A percentile compares a stretch with the other conserved stretches of the same genome.
phyloP scores from a whole-genome alignment of 2,888 invertebrate genomes.

The Zelleria hepariella region DNA sequence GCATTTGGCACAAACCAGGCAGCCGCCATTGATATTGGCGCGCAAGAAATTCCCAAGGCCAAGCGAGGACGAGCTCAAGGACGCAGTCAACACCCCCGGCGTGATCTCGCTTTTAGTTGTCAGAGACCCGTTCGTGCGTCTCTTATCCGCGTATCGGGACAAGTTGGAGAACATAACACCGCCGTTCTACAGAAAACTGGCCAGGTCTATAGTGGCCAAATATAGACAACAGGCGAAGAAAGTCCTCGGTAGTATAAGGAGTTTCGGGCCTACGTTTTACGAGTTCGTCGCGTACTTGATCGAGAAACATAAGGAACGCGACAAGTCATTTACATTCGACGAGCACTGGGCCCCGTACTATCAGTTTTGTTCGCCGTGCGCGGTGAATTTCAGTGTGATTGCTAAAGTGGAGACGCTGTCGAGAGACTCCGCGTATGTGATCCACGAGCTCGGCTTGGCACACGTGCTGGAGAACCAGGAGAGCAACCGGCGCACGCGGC shows the following conservation, averaged over 20 bases:
- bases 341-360: constrained; percentile 78
- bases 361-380: constrained; percentile 76
- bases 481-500: constrained; percentile 57
- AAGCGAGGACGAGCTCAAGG: constrained; percentile 71
- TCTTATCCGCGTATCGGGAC: constrained; percentile 80
- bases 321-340: constrained; percentile 56
- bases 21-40: constrained; percentile 77
- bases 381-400: constrained; percentile 75
- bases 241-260: constrained; percentile 43
- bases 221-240: constrained; percentile 59
- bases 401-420: constrained; percentile 76
- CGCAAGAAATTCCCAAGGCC: constrained; percentile 79
- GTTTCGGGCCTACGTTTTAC: constrained; percentile 75
- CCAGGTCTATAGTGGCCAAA: constrained; percentile 74
- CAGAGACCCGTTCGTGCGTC: constrained; percentile 80
- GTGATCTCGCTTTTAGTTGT: constrained; percentile 79
- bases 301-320: constrained; percentile 68
- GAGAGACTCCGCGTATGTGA: constrained; percentile 73
- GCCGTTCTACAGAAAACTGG: constrained; percentile 78
- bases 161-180: constrained; percentile 80
- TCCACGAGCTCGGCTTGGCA: constrained; percentile 71
- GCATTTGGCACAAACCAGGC: constrained; percentile 70
- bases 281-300: constrained; percentile 80
- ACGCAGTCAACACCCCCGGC: constrained; percentile 71
- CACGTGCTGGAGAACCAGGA: constrained; percentile 62